A percentile compares a stretch with the other conserved stretches of the same genome.
Conservation (phyloP, 2,888 invertebrate genomes). For the Dicranocentrus wangi region DNA sequence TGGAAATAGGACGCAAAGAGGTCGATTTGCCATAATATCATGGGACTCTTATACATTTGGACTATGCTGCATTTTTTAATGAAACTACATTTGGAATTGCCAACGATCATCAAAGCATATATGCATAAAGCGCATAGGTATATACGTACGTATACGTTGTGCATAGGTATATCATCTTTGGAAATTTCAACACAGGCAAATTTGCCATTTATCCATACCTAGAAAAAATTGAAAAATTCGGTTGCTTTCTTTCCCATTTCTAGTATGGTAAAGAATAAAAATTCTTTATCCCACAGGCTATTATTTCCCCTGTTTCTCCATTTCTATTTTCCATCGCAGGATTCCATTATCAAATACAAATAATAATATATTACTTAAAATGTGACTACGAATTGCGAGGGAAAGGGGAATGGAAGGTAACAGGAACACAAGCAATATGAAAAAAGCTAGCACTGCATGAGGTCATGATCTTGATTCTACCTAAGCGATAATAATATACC, state of each 20-base stretch:
- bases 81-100: no score
- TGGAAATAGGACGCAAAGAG: no score
- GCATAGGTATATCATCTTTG: no score
- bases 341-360: conserved; percentile 87
- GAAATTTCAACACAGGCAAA: no score
- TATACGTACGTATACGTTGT: no score
- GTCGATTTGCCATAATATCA: no score
- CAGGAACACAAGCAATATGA: not conserved
- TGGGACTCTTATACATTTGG: no score
- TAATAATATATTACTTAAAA: conserved; percentile 5
- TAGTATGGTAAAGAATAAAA: conserved; percentile 15
- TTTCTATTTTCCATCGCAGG: conserved; percentile 76
- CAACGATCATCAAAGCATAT: no score
- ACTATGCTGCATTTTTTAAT: no score
- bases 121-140: no score
- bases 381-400: not conserved
- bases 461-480: conserved; percentile 24
- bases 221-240: no score
- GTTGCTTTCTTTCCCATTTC: conserved; percentile 31
- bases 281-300: conserved; percentile 37
- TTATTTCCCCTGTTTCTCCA: conserved; percentile 70
- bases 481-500: conserved; percentile 4
- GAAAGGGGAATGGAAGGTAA: not conserved
- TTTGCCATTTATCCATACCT: no score
- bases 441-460: conserved; percentile 76